phyloP scores from a whole-genome alignment of 1,140 invertebrate genomes.

The Leptopilina boulardi region DNA sequence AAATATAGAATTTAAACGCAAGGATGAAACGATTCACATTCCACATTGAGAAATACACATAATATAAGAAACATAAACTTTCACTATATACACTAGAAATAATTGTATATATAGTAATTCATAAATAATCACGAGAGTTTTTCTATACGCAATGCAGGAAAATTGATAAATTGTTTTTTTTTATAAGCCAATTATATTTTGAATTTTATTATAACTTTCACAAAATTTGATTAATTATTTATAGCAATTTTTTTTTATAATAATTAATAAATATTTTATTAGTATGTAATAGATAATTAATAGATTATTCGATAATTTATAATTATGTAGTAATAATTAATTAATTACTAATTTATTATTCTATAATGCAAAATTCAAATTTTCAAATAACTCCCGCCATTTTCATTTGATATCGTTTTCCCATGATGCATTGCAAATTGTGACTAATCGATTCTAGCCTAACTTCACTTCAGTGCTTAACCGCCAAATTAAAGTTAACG shows the following conservation, averaged over 20 bases:
- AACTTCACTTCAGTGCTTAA: too few relatives aligned
- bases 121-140: background rate
- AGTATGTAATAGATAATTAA: too few relatives aligned
- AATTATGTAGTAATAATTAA: too few relatives aligned
- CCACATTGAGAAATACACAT: constrained; percentile 1
- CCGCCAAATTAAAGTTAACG: too few relatives aligned
- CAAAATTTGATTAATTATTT: background rate
- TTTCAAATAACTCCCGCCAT: too few relatives aligned
- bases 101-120: background rate
- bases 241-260: background rate
- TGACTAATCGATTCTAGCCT: too few relatives aligned
- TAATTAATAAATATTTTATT: background rate
- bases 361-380: too few relatives aligned
- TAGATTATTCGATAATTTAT: too few relatives aligned
- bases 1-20: background rate
- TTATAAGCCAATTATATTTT: background rate
- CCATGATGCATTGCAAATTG: too few relatives aligned
- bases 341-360: too few relatives aligned
- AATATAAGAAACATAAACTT: background rate
- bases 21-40: constrained; percentile 15
- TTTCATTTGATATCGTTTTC: too few relatives aligned
- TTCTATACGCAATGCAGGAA: background rate
- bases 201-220: background rate
- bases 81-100: background rate
- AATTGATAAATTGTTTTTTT: constrained; percentile 3